These are phyloP conservation scores for Eudemis profundana DNA, from an alignment of 2,888 invertebrate genomes.

Conservation along the genomic window DNA sequence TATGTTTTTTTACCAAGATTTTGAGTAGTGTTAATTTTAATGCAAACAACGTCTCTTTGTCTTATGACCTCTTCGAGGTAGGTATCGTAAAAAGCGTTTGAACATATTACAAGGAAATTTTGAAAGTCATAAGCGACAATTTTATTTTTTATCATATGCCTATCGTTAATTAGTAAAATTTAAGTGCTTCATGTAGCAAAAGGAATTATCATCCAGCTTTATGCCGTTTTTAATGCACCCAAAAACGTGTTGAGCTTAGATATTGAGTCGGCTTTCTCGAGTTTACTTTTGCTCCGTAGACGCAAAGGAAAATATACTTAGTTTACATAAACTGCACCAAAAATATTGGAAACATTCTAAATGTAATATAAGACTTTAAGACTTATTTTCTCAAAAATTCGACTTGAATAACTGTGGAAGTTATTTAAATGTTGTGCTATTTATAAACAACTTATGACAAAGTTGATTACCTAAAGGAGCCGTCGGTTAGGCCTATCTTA, in stretches of 20 bases:
- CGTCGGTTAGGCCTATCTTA: neutral
- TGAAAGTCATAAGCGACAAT: neutral
- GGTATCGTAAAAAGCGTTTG: too few relatives aligned
- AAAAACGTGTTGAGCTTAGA: neutral
- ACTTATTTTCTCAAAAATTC: neutral
- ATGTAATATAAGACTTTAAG: conserved; percentile 5
- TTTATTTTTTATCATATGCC: neutral
- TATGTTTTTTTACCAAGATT: too few relatives aligned
- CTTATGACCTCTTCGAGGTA: too few relatives aligned
- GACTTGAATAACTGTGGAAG: neutral
- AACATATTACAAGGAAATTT: neutral
- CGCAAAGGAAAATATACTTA: too few relatives aligned
- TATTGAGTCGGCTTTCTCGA: too few relatives aligned
- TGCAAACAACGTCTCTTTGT: too few relatives aligned
- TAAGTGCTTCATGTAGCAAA: conserved; percentile 1
- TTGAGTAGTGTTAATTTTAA: too few relatives aligned
- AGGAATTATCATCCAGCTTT: neutral
- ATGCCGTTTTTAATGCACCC: neutral
- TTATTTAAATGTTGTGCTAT: neutral
- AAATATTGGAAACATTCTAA: conserved; percentile 1
- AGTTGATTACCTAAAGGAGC: neutral
- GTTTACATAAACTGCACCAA: neutral
- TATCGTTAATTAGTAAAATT: neutral
- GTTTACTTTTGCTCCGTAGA: too few relatives aligned
- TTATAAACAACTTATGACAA: neutral